Percentiles rank a stretch among this genome's conserved stretches.
phyloP scores from a whole-genome alignment of 2,113 vertebrate genomes.

The Apodemus speciosus region DNA sequence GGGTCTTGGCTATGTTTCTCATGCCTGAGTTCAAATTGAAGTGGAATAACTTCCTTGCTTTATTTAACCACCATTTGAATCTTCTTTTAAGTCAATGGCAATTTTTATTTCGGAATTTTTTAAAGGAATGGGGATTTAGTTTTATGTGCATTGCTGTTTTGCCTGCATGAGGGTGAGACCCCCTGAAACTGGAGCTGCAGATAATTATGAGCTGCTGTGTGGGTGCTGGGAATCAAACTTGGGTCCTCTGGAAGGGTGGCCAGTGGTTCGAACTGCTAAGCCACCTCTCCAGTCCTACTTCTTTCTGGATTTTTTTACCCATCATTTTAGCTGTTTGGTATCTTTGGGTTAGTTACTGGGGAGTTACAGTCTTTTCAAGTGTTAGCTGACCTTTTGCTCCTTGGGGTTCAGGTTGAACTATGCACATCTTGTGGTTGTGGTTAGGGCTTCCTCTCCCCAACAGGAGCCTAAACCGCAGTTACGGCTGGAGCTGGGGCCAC shows the following conservation, averaged over 20 bases:
- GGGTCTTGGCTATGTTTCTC: background rate
- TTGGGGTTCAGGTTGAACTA: background rate
- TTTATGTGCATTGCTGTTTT: background rate
- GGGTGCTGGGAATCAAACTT: background rate
- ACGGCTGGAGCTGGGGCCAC: background rate
- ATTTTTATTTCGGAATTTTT: background rate
- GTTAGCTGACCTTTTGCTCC: too few relatives aligned
- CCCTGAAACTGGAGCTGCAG: background rate
- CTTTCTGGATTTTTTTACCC: background rate
- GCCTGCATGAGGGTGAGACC: background rate
- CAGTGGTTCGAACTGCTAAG: background rate
- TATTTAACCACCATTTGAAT: background rate
- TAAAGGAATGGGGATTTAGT: background rate
- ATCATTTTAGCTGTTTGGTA: background rate
- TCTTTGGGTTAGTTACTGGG: background rate
- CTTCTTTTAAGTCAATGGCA: background rate
- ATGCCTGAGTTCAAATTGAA: too few relatives aligned
- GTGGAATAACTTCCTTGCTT: background rate
- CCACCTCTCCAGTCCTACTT: background rate
- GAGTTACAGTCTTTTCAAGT: background rate
- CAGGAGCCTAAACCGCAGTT: background rate
- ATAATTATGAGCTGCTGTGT: background rate
- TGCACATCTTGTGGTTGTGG: background rate
- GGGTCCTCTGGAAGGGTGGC: background rate
- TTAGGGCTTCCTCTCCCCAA: background rate